Base-by-base conservation (phyloP, 2,797 vertebrate species). In the Xenentodon cancila region DNA sequence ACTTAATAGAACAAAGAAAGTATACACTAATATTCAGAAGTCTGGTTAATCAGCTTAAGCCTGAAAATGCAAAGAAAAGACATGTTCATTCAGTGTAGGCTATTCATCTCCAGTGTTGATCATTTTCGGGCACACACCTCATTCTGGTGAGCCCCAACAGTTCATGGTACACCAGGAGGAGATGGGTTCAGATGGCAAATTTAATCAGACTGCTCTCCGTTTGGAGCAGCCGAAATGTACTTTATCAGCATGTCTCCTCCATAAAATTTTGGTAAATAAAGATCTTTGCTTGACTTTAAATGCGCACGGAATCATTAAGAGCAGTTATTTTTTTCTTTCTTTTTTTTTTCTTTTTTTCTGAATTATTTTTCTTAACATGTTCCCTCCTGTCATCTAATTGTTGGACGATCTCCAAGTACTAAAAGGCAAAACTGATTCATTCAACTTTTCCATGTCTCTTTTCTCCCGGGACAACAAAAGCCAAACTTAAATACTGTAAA, bases 401-500 rank as follows among this genome's bases (percentile, higher is more conserved):
- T 77, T 76, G 85, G 77, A 84, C 68, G 79, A 73, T 88, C 81
- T 89, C 87, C 90, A 74, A 87, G 85, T 85, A 88, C 88, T 89
- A 90, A 80, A n/a, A 84, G 79, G 78, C 75, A 87, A 88, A 89
- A 85, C 85, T 87, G 83, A 84, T 88, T 81, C 84, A 81, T 85
- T 90, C 89, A 91, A 90, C 90, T 90, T 87, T 82, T 58, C 68
- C 78, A 79, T 85, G 86, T 90, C 80, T 92, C 80, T 90, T 81
- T 82, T 90, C 79, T 89, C 75, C 88, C 81, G 73, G 85, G 75
- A 92, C 89, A 91, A 88, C 75, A 84, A 91, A 89, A 85, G 79
- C 80, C 80, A 88, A 92, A 93, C 89, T 91, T 87, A 93, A 93
- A 93, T 93, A 92, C 82, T 92, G 91, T 93, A 93, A 94, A 94